phyloP scores from a whole-genome alignment of 2,113 vertebrate genomes.

The Procavia capensis region DNA sequence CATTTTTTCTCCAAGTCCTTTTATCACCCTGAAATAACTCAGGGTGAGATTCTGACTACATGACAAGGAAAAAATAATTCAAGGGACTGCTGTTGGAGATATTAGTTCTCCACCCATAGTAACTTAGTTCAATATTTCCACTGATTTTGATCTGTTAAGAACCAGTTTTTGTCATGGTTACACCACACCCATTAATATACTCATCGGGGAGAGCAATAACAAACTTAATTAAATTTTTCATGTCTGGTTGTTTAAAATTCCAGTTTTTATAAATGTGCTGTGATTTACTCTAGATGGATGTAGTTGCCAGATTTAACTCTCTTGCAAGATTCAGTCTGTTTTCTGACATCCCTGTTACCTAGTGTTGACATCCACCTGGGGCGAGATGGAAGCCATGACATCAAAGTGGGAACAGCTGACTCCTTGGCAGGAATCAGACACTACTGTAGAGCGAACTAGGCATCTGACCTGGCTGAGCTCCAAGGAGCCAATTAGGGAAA shows the following conservation, averaged over 20 bases:
- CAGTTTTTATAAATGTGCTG: not conserved
- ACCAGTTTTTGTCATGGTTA: constrained; percentile 22
- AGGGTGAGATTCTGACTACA: constrained; percentile 17
- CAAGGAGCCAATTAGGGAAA: not conserved
- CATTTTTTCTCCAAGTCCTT: not conserved
- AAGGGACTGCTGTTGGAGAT: not conserved
- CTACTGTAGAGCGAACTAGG: not conserved
- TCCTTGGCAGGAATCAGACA: not conserved
- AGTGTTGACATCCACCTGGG: not conserved
- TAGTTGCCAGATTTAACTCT: not conserved
- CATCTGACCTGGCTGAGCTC: not conserved
- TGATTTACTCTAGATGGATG: not conserved
- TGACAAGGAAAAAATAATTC: not conserved
- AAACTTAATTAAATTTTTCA: constrained; percentile 26
- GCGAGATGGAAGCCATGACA: not conserved
- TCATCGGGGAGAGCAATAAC: constrained; percentile 45
- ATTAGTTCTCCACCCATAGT: not conserved
- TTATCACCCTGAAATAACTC: constrained; percentile 45
- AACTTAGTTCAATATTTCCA: not conserved
- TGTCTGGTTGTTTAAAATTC: constrained; percentile 54
- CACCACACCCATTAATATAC: constrained; percentile 4
- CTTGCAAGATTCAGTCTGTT: not conserved
- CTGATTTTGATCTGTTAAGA: not conserved
- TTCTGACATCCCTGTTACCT: not conserved
- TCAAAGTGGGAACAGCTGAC: not conserved